These are phyloP conservation scores for Nomada flava DNA, from an alignment of 2,888 invertebrate genomes.

Conservation along the genomic window DNA sequence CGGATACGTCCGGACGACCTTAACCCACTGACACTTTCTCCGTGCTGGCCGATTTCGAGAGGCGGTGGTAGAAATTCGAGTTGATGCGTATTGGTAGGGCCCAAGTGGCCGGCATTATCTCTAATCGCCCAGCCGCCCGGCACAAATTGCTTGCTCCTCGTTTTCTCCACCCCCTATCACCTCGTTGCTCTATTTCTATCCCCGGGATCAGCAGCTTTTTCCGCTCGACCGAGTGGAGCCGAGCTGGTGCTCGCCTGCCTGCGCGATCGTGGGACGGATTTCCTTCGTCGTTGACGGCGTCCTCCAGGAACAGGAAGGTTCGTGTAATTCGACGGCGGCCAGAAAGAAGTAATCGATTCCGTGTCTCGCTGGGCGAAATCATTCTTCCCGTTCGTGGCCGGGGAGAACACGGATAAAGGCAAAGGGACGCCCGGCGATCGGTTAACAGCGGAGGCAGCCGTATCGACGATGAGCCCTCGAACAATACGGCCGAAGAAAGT, in stretches of 20 bases:
- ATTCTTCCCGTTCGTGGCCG: not conserved
- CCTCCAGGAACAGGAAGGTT: not conserved
- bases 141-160: not conserved
- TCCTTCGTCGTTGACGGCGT: not conserved
- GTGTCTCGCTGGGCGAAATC: constrained; percentile 3
- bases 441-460: constrained; percentile 33
- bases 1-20: constrained; percentile 71
- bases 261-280: not conserved
- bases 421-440: constrained; percentile 23
- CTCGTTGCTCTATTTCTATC: not conserved
- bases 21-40: constrained; percentile 72
- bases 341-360: constrained; percentile 22
- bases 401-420: constrained; percentile 24
- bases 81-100: not conserved
- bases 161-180: not conserved
- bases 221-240: no score
- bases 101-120: constrained; percentile 1
- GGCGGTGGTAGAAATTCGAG: constrained; percentile 18
- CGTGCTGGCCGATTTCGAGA: constrained; percentile 44
- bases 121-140: not conserved
- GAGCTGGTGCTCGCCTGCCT: no score
- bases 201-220: not conserved
- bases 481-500: constrained; percentile 35
- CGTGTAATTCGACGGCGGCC: not conserved
- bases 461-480: constrained; percentile 31